Evolutionary conservation across 2,888 invertebrate genomes (phyloP).

Genomic region (Pachliopta kotzebuea): DNA sequence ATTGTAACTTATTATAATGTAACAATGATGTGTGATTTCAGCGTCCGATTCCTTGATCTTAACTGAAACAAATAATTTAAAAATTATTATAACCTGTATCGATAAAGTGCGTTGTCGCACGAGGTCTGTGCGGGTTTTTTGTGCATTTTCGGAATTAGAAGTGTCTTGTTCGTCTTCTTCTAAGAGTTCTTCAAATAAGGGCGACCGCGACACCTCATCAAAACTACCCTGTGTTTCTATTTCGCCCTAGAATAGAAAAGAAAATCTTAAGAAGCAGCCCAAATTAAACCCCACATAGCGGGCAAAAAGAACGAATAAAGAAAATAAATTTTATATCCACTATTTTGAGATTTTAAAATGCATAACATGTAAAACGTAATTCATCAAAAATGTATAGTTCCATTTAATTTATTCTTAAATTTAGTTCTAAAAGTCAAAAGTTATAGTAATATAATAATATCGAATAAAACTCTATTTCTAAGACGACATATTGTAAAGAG

Average conservation of each 20-base stretch:
- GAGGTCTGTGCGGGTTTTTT: constrained; percentile 27
- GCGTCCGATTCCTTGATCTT: background rate
- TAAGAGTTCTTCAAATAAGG: constrained; percentile 68
- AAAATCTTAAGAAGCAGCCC: background rate
- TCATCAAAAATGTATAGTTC: too few relatives aligned
- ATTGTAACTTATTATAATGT: too few relatives aligned
- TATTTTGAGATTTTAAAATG: too few relatives aligned
- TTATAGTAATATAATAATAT: too few relatives aligned
- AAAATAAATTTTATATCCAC: too few relatives aligned
- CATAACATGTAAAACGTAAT: too few relatives aligned
- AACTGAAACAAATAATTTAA: background rate
- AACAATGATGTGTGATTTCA: background rate
- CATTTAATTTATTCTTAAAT: too few relatives aligned
- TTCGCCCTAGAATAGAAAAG: constrained; percentile 72
- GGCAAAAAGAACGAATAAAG: too few relatives aligned
- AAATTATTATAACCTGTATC: constrained; percentile 50
- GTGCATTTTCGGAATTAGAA: constrained; percentile 32
- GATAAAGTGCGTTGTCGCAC: constrained; percentile 61
- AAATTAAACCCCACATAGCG: background rate
- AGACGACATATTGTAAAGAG: too few relatives aligned
- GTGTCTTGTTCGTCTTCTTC: constrained; percentile 62
- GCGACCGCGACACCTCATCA: constrained; percentile 77
- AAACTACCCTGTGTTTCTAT: constrained; percentile 81
- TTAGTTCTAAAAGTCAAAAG: too few relatives aligned
- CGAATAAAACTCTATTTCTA: too few relatives aligned